Evolutionary conservation across 1,140 invertebrate genomes (phyloP).

Genomic region (Ectropis grisescens): DNA sequence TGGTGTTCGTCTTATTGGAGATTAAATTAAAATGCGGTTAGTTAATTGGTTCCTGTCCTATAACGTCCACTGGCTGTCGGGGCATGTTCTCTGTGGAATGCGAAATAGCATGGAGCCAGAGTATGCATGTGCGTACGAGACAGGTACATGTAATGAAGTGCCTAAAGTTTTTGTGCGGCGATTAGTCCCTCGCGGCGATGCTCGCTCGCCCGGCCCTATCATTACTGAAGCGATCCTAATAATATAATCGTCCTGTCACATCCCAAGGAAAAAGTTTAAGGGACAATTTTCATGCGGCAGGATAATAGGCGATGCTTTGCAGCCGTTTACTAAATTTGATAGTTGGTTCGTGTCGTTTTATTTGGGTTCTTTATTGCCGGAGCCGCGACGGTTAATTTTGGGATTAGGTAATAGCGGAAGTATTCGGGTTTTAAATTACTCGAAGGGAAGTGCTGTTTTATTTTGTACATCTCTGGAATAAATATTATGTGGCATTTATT

Average conservation of each 20-base stretch:
- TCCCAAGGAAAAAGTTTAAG: slow-evolving; percentile 49
- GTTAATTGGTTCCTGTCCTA: slow-evolving; percentile 20
- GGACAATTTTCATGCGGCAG: slow-evolving; percentile 55
- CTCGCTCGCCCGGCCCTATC: slow-evolving; percentile 51
- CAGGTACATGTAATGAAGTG: slow-evolving; percentile 48
- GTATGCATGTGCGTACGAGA: slow-evolving; percentile 12
- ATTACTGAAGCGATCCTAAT: slow-evolving; percentile 66
- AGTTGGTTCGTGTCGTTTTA: slow-evolving; percentile 32
- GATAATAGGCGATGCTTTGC: slow-evolving; percentile 52
- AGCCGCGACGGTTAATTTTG: slow-evolving; percentile 22
- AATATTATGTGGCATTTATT: no score
- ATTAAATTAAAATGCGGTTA: slow-evolving; percentile 10
- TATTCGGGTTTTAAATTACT: no score
- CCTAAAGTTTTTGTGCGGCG: slow-evolving; percentile 42
- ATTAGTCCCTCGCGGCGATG: slow-evolving; percentile 54
- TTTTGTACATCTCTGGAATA: no score
- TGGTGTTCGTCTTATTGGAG: slow-evolving; percentile 11
- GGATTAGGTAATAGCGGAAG: slow-evolving; percentile 10
- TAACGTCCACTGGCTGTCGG: slow-evolving; percentile 7
- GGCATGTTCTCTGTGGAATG: slow-evolving; percentile 31
- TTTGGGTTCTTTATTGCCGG: slow-evolving; percentile 24
- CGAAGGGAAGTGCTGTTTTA: no score
- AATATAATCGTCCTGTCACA: slow-evolving; percentile 67
- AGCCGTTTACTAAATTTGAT: slow-evolving; percentile 43
- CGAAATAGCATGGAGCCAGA: slow-evolving; percentile 28